phyloP scores from a whole-genome alignment of 1,140 invertebrate species.

The Sycophila sp. region DNA sequence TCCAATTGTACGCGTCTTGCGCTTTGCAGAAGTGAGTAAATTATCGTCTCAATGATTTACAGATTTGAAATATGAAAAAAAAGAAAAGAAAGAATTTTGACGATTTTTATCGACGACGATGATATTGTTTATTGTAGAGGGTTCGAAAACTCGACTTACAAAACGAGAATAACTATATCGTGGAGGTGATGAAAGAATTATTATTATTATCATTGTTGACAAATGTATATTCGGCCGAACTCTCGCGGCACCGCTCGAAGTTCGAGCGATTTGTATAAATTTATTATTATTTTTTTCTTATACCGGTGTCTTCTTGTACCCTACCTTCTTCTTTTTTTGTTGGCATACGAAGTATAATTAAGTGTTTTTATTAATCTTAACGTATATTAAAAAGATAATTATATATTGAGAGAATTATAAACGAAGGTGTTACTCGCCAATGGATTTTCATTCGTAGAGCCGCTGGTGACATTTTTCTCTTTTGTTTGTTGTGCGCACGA shows the following conservation, averaged over 20 bases:
- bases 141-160: no score
- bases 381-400: no score
- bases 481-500: no score
- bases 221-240: constrained; percentile 19
- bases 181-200: constrained; percentile 1
- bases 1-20: neutral
- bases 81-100: no score
- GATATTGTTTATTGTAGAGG: neutral
- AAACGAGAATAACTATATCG: no score
- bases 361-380: constrained; percentile 23
- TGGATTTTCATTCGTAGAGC: constrained; percentile 9
- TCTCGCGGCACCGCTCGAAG: constrained; percentile 10
- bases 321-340: constrained; percentile 4
- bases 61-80: no score
- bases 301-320: constrained; percentile 12
- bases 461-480: no score
- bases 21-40: neutral
- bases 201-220: constrained; percentile 33
- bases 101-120: constrained; percentile 11
- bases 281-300: constrained; percentile 17
- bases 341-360: constrained; percentile 9
- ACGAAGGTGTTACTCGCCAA: constrained; percentile 8
- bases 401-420: no score
- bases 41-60: no score
- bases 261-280: constrained; percentile 33